phyloP scores from a whole-genome alignment of 2,113 vertebrate genomes.

The Stegastes partitus region DNA sequence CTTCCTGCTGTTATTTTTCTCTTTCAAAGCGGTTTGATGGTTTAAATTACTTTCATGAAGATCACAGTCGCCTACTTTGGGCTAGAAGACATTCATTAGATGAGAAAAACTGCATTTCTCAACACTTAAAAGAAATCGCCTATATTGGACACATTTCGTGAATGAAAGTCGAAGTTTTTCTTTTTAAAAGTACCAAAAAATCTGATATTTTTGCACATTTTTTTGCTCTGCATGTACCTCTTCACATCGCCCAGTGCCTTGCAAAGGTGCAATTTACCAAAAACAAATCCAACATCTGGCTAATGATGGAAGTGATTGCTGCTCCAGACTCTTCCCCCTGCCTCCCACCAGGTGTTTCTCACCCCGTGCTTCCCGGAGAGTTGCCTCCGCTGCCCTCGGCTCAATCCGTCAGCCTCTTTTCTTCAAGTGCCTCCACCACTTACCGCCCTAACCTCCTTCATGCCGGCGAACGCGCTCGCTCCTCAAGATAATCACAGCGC shows the following conservation, averaged over 20 bases:
- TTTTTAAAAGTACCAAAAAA: too few relatives aligned
- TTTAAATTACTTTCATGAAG: not conserved
- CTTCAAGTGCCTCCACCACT: slow-evolving; percentile 26
- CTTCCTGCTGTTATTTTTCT: too few relatives aligned
- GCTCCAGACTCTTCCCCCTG: not conserved
- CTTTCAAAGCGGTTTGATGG: too few relatives aligned
- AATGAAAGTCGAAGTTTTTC: too few relatives aligned
- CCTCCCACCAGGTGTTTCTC: not conserved
- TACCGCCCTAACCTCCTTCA: slow-evolving; percentile 40
- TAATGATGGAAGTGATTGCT: slow-evolving; percentile 20
- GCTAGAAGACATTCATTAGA: not conserved
- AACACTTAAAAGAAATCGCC: too few relatives aligned
- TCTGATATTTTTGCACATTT: too few relatives aligned
- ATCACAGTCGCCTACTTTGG: not conserved
- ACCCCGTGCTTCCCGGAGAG: not conserved
- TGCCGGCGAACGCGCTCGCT: slow-evolving; percentile 31
- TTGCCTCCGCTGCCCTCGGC: not conserved
- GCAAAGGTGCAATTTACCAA: not conserved
- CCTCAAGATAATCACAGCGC: slow-evolving; percentile 56
- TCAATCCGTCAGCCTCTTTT: slow-evolving; percentile 6
- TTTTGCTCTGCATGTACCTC: not conserved
- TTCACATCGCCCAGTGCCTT: not conserved
- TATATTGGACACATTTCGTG: too few relatives aligned
- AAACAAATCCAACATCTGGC: not conserved
- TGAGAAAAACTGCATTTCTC: not conserved